Evolutionary conservation across 2,797 vertebrate species (phyloP), one percentile per base, ranked within the genome.

Genomic region (Tokudaia muenninki): DNA sequence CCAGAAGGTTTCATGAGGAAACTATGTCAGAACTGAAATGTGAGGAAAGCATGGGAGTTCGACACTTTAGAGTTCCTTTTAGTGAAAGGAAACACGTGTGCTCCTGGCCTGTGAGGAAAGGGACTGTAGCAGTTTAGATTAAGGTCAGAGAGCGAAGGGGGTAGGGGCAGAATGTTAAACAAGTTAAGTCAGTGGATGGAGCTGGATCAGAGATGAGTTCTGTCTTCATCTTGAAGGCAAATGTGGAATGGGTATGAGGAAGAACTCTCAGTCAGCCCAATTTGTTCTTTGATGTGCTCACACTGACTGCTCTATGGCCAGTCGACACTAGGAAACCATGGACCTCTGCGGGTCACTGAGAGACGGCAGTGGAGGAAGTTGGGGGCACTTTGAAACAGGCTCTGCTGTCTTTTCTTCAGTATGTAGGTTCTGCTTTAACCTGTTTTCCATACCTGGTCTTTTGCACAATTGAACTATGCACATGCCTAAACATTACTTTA

Each of bases 381-480:
- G 21, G 11, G 5, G 24, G 9, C 47, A 52, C 74, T 78, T 79
- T 14, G 61, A 16, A 86, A 9, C 34, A 70, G 47, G 37, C 9
- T 81, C n/a, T 78, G 21, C 47, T 80, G 13, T 14, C 87, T 86
- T 96, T 78, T 74, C 41, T 72, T 94, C n/a, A 44, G 7, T 1
- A 8, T 44, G 0, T n/a, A 44, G 44, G 6, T 86, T 90, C 34
- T 90, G 74, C 79, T 96, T 96, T 93, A 61, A 94, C 78, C 50
- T 52, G 61, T 57, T 92, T 81, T 11, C 44, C 16, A 17, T 91
- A 80, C 22, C 74, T 44, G 12, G 92, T 93, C 83, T 82, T 96
- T 93, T 88, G 8, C n/a, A 95, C 92, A 96, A 79, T 24, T 81
- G 14, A 96, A 31, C 77, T 92, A 77, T 0, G 41, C 29, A 59